A percentile compares a stretch with the other conserved stretches of the same genome.
Conservation (phyloP, 2,113 vertebrate genomes). For the Colaptes auratus region DNA sequence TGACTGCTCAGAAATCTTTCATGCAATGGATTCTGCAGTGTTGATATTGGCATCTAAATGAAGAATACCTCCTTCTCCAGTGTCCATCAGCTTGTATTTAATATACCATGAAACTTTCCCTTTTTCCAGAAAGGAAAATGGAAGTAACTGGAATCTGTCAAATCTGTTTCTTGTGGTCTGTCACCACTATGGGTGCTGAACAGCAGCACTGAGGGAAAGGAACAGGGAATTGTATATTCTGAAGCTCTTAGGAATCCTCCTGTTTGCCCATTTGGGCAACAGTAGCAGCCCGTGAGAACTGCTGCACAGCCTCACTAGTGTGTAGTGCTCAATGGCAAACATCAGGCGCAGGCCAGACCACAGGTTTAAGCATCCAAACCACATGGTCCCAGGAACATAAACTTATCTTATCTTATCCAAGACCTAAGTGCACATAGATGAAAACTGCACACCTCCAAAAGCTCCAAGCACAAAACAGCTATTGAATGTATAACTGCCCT, state of each 20-base stretch:
- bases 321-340: background rate
- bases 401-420: background rate
- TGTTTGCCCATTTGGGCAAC: background rate
- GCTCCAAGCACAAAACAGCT: background rate
- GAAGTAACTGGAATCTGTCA: background rate
- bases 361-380: background rate
- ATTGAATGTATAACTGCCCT: background rate
- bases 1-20: background rate
- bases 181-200: background rate
- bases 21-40: background rate
- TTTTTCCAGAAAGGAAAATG: background rate
- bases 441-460: background rate
- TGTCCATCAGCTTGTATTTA: background rate
- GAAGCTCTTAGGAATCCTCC: background rate
- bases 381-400: background rate
- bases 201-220: background rate
- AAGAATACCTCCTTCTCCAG: background rate
- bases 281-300: accelerated
- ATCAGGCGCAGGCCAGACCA: accelerated
- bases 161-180: background rate
- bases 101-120: background rate
- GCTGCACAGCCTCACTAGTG: accelerated
- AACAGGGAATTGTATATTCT: background rate
- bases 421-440: background rate
- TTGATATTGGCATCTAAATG: background rate